Evolutionary conservation across 2,113 vertebrate species (phyloP).

Genomic region (Anas platyrhynchos): DNA sequence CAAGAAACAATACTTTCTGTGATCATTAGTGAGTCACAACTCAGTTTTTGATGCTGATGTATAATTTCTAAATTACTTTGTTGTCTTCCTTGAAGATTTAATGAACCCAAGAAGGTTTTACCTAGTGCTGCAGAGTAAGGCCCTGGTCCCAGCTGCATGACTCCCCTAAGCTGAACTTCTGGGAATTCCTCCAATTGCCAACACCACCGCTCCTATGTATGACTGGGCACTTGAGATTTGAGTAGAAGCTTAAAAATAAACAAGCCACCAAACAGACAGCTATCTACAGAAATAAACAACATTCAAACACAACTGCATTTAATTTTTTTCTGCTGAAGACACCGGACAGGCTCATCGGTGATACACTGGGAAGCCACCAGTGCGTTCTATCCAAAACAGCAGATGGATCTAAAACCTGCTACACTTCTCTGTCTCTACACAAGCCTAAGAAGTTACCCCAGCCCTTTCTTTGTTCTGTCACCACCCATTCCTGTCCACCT

Average conservation of each 20-base stretch:
- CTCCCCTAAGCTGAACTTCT: background rate
- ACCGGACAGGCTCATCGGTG: background rate
- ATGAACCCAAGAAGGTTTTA: background rate
- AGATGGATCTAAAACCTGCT: background rate
- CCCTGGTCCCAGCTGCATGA: background rate
- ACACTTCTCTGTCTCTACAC: background rate
- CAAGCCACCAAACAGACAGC: background rate
- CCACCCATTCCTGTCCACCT: background rate
- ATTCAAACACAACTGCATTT: background rate
- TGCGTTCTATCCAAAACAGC: background rate
- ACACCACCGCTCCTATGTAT: background rate
- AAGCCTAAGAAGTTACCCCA: background rate
- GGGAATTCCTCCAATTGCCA: background rate
- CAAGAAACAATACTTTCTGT: background rate
- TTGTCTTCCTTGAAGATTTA: background rate
- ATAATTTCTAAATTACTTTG: background rate
- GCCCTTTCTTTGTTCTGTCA: background rate
- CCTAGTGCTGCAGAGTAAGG: background rate
- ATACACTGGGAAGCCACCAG: background rate
- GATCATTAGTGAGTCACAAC: background rate
- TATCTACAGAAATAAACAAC: background rate
- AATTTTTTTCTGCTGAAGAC: background rate
- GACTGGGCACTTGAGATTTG: background rate
- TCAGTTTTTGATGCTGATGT: background rate
- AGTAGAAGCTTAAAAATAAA: background rate